Conservation (phyloP, 2,888 invertebrate species). For the Lepidochitona cinerea region DNA sequence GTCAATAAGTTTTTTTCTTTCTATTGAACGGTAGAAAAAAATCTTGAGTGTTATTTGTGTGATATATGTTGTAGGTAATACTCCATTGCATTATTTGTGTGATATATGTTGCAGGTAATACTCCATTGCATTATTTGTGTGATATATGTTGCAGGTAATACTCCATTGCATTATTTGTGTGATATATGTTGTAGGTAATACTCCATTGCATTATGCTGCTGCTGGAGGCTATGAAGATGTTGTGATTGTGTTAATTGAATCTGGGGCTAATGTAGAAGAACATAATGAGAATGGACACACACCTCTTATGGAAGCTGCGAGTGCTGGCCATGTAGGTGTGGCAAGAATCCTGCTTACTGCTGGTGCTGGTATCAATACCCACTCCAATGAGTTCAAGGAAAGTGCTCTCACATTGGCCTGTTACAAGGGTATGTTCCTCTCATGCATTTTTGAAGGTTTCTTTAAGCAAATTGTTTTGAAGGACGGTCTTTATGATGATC, state of each 20-base stretch:
- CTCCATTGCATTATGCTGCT: constrained; percentile 93
- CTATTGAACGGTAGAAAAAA: too few species aligned
- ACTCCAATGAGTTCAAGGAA: constrained; percentile 99
- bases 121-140: too few species aligned
- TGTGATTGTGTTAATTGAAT: constrained; percentile 88
- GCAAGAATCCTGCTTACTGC: constrained; percentile 84
- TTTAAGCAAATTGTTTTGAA: too few species aligned
- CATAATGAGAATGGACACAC: constrained; percentile 99
- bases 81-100: constrained; percentile 97
- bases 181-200: constrained; percentile 71
- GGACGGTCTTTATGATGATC: too few species aligned
- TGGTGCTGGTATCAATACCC: constrained; percentile 98
- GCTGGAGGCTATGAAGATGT: constrained; percentile 80
- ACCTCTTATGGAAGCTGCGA: constrained; percentile 77
- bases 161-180: too few species aligned
- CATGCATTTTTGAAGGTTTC: too few species aligned
- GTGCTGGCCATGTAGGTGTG: constrained; percentile 71
- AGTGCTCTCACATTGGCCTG: constrained; percentile 95
- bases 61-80: constrained; percentile 71
- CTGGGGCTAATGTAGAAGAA: constrained; percentile 95
- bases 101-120: too few species aligned
- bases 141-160: too few species aligned
- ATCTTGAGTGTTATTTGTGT: too few species aligned
- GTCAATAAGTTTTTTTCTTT: too few species aligned
- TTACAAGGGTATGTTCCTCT: constrained; percentile 82